Conservation (phyloP, 92 coral and sea anemone species). For the Scolanthus callimorphus region DNA sequence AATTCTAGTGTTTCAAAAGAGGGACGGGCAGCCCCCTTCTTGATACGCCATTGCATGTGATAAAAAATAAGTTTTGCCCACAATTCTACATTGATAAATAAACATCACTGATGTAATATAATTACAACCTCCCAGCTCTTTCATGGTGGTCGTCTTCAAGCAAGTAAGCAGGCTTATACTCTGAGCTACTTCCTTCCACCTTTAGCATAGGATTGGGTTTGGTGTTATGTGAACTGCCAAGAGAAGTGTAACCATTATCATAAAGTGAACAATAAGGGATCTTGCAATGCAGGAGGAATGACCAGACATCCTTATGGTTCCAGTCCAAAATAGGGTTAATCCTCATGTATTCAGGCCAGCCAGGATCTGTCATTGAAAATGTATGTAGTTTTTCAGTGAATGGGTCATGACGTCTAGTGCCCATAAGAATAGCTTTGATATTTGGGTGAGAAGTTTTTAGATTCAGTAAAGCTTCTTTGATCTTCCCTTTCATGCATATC, state of each 20-base stretch:
- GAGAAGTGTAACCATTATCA: constrained; percentile 91
- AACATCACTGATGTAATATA: too few species aligned
- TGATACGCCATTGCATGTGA: too few species aligned
- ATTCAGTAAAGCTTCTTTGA: constrained; percentile 62
- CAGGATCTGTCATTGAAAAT: constrained; percentile 92
- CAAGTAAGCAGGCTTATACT: constrained; percentile 92
- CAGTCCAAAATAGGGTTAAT: constrained; percentile 95
- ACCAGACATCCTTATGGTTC: constrained; percentile 94
- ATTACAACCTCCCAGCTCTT: constrained; percentile 85
- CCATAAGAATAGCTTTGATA: constrained; percentile 83
- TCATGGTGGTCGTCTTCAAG: constrained; percentile 83
- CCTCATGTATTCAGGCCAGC: constrained; percentile 94
- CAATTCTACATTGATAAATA: too few species aligned
- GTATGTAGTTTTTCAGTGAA: constrained; percentile 76
- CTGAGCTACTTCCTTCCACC: constrained; percentile 41
- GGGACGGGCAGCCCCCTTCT: too few species aligned
- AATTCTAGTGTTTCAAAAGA: too few species aligned
- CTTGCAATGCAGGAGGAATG: constrained; percentile 66
- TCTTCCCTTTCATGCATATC: constrained; percentile 60
- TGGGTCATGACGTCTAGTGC: constrained; percentile 95
- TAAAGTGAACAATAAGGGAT: constrained; percentile 83
- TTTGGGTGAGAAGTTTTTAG: constrained; percentile 72
- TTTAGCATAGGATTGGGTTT: constrained; percentile 82
- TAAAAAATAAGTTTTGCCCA: too few species aligned
- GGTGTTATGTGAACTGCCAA: constrained; percentile 86